phyloP scores from a whole-genome alignment of 2,888 invertebrate species.

The Ctena decussata region DNA sequence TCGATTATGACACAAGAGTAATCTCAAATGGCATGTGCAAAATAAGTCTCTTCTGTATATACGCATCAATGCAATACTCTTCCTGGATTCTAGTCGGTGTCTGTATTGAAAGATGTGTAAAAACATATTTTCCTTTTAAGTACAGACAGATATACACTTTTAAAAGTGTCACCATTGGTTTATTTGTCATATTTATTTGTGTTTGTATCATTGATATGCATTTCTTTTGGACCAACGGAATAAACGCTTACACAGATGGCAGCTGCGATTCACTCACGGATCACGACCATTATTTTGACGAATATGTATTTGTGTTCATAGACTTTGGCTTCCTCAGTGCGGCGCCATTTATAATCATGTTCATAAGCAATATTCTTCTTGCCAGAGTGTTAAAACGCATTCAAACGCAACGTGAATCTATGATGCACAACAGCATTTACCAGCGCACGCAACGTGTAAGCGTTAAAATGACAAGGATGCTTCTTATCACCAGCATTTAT shows the following conservation, averaged over 20 bases:
- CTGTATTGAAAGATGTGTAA: constrained; percentile 64
- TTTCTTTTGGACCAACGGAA: constrained; percentile 71
- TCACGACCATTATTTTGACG: constrained; percentile 62
- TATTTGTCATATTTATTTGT: constrained; percentile 35
- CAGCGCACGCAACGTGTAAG: constrained; percentile 45
- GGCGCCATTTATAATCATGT: constrained; percentile 65
- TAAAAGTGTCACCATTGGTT: constrained; percentile 48
- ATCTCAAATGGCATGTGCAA: constrained; percentile 66
- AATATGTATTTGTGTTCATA: constrained; percentile 68
- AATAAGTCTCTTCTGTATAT: constrained; percentile 68
- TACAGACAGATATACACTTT: constrained; percentile 40
- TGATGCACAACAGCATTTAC: constrained; percentile 36
- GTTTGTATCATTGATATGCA: constrained; percentile 47
- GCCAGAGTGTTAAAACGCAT: constrained; percentile 37
- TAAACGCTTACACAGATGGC: constrained; percentile 55
- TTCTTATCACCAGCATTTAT: constrained; percentile 63
- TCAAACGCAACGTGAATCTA: constrained; percentile 45
- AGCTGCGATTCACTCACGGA: constrained; percentile 60
- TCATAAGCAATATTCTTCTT: constrained; percentile 63
- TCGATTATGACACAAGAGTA: constrained; percentile 53
- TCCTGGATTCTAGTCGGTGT: constrained; percentile 73
- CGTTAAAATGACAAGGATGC: constrained; percentile 69
- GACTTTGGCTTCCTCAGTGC: constrained; percentile 64
- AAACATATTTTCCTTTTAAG: constrained; percentile 57
- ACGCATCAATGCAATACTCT: constrained; percentile 71